Evolutionary conservation across 2,797 vertebrate genomes (phyloP), one percentile per base, ranked within the genome.

Genomic region (Buphagus erythrorhynchus): DNA sequence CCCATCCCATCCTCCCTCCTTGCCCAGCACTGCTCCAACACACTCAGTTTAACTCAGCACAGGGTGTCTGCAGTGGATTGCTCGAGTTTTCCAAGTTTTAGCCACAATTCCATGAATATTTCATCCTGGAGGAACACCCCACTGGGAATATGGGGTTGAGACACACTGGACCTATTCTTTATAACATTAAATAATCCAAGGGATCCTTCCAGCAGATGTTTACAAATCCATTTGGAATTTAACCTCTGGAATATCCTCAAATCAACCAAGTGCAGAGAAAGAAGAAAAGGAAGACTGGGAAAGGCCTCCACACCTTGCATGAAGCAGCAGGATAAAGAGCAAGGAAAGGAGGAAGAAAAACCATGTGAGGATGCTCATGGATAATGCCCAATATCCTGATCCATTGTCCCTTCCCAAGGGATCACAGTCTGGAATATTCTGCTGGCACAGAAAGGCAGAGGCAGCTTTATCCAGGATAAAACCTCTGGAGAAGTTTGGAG

Each of bases 361-460:
- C 4, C 10, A 16, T 0, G 6, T 0, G 11, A 80, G 33, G 67
- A 54, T 72, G 48, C 29, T 49, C 5, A 1, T 9, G 26, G 36
- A 8, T 4, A 25, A 65, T 0, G 0, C 15, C 9, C 29, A 14
- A 10, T 0, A 1, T 26, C 63, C 46, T 0, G 2, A 13, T 13
- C n/a, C 24, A 25, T 4, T 0, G 26, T 16, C 33, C 58, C 42
- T 59, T 86, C 45, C 77, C 3, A 2, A 4, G 38, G 62, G 31
- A 48, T 10, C 0, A 0, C 42, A 22, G 18, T 1, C 78, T 16
- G 35, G 11, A 36, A 83, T 10, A 51, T 29, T 31, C 62, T 78
- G 48, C 49, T 52, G 61, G 20, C 16, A 86, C 57, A 42, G 31
- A 21, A 6, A 7, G 46, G 13, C 25, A 49, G 14, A 49, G 25